Evolutionary conservation across 1,140 invertebrate genomes (phyloP).

Genomic region (Drosophila azteca): DNA sequence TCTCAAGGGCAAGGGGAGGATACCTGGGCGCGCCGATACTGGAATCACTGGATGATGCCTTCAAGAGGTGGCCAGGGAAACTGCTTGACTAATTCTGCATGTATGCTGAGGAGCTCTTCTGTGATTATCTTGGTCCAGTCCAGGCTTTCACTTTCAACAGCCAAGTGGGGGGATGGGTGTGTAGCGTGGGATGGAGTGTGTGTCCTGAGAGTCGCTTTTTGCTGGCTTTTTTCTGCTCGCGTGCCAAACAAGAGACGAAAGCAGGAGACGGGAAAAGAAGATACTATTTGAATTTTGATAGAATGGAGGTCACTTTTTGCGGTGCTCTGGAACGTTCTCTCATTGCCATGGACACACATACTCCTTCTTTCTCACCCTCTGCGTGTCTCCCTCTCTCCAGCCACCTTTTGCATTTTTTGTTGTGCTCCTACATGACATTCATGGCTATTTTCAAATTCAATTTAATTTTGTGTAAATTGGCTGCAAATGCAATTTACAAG

Average conservation of each 20-base stretch:
- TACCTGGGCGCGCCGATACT: too few relatives aligned
- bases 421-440: slow-evolving; percentile 57
- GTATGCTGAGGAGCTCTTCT: too few relatives aligned
- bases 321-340: not conserved
- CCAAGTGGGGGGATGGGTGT: not conserved
- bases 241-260: slow-evolving; percentile 61
- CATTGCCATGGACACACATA: slow-evolving; percentile 18
- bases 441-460: slow-evolving; percentile 80
- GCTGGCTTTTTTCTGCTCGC: slow-evolving; percentile 69
- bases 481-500: slow-evolving; percentile 79
- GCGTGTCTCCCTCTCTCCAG: not conserved
- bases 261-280: slow-evolving; percentile 43
- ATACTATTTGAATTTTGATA: slow-evolving; percentile 81
- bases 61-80: too few relatives aligned
- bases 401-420: slow-evolving; percentile 10
- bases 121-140: too few relatives aligned
- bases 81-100: too few relatives aligned
- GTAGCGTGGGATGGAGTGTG: too few relatives aligned
- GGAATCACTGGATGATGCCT: too few relatives aligned
- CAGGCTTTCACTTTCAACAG: too few relatives aligned
- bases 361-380: not conserved
- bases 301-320: slow-evolving; percentile 72
- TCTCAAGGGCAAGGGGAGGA: too few relatives aligned
- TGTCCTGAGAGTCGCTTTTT: slow-evolving; percentile 42
- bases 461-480: slow-evolving; percentile 79